Base-by-base conservation (phyloP, 2,113 vertebrate species). In the Daboia siamensis region DNA sequence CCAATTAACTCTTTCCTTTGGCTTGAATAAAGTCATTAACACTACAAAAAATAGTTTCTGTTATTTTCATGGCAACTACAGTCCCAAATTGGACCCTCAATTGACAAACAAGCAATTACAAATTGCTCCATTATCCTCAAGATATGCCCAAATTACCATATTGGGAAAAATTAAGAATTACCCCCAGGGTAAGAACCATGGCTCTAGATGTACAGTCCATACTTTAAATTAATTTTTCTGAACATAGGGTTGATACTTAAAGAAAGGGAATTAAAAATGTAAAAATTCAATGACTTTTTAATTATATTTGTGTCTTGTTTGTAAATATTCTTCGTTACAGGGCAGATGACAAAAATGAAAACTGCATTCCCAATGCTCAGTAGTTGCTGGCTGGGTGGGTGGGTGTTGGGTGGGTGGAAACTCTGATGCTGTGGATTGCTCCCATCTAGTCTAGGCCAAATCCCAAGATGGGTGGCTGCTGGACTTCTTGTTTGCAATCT, bases 221-320 rank as follows among this genome's bases (percentile, higher is more conserved):
- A 80, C 46, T 92, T 74, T 64, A 94, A 94, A 56, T 0, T 0
- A 26, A 87, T 87, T 87, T 55, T 55, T 91, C 88, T 91, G 69
- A 91, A 90, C 0, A 54, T 0, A 7, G 39, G 87, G 0, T 0
- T 2, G 85, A 93, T 93, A 92, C 0, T 10, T 91, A 93, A 57
- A 61, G 93, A 93, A 91, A 80, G 2, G 91, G 33, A 95, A 93
- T 91, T 44, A 74, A 69, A n/a, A 69, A 44, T 80, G 7, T 33
- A 21, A 44, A 39, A 10, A 80, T 21, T 9, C 17, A 80, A 80
- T 80, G 39, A 80, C 1, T 8, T 6, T 80, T 80, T 44, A 39
- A 80, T 80, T 80, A 44, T 80, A 39, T 39, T 44, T 80, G 17
- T 39, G 6, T 80, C 74, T 80, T 80, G 39, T 80, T 39, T 80